phyloP scores from a whole-genome alignment of 1,140 invertebrate genomes.

The Paracyclopina nana region DNA sequence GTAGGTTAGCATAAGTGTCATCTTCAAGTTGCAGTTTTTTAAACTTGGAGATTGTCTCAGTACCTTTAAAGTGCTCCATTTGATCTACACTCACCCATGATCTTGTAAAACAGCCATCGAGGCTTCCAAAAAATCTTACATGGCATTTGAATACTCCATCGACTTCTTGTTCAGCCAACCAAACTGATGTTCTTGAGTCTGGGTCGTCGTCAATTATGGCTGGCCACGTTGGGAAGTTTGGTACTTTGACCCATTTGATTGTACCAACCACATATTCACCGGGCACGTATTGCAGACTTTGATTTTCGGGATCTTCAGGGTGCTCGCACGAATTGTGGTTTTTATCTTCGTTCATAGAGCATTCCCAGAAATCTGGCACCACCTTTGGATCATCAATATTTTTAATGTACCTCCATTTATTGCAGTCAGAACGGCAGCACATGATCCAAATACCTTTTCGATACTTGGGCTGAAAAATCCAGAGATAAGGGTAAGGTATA shows the following conservation, averaged over 20 bases:
- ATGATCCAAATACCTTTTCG: too few species aligned
- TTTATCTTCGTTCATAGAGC: constrained; percentile 36
- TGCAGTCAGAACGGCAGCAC: constrained; percentile 30
- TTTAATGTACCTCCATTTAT: constrained; percentile 35
- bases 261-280: constrained; percentile 38
- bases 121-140: background rate
- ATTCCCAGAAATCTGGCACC: constrained; percentile 39
- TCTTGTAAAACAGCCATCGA: background rate
- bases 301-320: constrained; percentile 32
- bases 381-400: constrained; percentile 35
- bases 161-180: constrained; percentile 26
- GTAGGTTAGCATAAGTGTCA: too few species aligned
- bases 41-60: background rate
- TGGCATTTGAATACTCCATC: background rate
- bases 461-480: too few species aligned
- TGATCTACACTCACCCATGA: background rate
- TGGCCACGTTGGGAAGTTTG: constrained; percentile 47
- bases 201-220: constrained; percentile 48
- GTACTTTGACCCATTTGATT: constrained; percentile 38
- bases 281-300: constrained; percentile 28
- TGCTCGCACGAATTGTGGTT: constrained; percentile 29
- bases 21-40: too few species aligned
- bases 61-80: background rate
- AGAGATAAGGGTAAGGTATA: too few species aligned
- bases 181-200: constrained; percentile 37